A percentile compares a stretch with the other conserved stretches of the same genome.
Evolutionary conservation across 2,797 vertebrate species (phyloP).

Genomic region (Pantherophis alleghaniensis): DNA sequence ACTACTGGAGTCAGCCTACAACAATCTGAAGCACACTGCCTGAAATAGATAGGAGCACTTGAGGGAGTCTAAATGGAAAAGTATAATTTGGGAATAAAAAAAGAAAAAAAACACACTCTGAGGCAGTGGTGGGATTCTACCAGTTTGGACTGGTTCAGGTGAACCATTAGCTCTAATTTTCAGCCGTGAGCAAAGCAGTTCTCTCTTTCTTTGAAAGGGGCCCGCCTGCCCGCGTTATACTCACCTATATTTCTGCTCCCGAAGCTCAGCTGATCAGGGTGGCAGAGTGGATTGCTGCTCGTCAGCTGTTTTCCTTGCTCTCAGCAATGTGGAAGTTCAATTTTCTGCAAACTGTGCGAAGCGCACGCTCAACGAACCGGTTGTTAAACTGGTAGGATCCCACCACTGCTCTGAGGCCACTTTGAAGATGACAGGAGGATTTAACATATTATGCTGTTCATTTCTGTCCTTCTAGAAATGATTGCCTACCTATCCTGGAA

Average conservation of each 20-base stretch:
- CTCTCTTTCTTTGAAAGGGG: no score
- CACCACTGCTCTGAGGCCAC: not conserved
- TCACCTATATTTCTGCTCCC: no score
- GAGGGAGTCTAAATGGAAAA: not conserved
- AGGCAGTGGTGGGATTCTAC: not conserved
- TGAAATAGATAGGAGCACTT: not conserved
- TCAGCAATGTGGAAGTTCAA: no score
- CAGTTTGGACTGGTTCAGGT: no score
- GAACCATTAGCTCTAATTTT: no score
- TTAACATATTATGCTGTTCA: not conserved
- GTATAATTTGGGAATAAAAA: not conserved
- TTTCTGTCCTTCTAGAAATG: not conserved
- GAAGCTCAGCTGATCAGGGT: no score
- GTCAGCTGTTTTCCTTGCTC: no score
- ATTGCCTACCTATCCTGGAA: not conserved
- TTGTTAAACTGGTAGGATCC: no score
- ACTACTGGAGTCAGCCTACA: not conserved
- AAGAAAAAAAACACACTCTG: not conserved
- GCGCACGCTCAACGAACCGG: accelerated
- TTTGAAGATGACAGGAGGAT: not conserved
- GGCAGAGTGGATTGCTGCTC: no score
- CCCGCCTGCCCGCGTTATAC: no score
- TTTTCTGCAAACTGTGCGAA: no score
- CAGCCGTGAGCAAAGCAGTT: no score
- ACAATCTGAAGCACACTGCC: not conserved